These are phyloP conservation scores for Mesorhabditis spiculigera DNA, from an alignment of 2,888 invertebrate species.

Conservation along the genomic window DNA sequence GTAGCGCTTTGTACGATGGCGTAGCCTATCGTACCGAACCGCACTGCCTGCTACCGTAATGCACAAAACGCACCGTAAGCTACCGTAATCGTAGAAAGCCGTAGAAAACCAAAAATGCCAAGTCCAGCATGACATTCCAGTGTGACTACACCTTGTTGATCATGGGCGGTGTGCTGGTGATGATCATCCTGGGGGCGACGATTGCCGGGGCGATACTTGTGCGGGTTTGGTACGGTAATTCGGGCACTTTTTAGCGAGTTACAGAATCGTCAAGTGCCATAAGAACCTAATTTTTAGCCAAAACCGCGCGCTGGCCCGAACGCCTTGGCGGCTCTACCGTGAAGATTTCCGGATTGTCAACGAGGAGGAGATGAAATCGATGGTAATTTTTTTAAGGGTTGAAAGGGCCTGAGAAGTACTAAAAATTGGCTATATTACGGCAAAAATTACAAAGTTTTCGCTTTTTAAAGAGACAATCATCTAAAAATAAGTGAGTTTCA, in stretches of 20 bases:
- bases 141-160: constrained; percentile 45
- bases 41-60: no score
- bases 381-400: constrained; percentile 22
- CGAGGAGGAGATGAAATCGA: constrained; percentile 56
- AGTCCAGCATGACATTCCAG: not conserved
- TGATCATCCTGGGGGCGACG: constrained; percentile 2
- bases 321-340: constrained; percentile 50
- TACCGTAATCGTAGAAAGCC: no score
- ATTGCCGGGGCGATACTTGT: not conserved
- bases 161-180: constrained; percentile 22
- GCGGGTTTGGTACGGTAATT: not conserved
- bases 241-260: no score
- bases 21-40: no score
- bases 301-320: constrained; percentile 47
- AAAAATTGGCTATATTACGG: not conserved
- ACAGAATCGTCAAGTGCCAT: no score
- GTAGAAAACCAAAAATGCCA: not conserved
- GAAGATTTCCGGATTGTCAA: constrained; percentile 52
- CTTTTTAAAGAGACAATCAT: not conserved
- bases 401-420: not conserved
- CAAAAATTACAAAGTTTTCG: not conserved
- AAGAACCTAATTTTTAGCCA: constrained; percentile 32
- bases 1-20: no score
- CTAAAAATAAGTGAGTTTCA: constrained; percentile 8
- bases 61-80: no score